Evolutionary conservation across 1,140 invertebrate genomes (phyloP), one percentile per base, ranked within the genome.

Genomic region (Meloidogyne hapla): DNA sequence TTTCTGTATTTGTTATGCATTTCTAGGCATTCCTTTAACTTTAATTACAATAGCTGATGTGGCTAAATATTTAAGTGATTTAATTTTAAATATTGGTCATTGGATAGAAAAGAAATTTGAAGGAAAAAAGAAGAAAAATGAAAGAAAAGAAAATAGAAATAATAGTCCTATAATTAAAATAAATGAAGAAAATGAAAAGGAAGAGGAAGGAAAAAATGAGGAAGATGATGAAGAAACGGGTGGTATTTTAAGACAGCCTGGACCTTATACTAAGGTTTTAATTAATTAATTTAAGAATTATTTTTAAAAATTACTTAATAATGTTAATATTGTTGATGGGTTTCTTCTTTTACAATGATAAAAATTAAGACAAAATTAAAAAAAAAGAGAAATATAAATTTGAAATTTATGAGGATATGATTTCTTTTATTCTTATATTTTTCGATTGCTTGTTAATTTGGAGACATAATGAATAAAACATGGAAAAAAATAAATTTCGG

Each of bases 31-130:
- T 63, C 83, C 83, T 1, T 56, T 84, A n/a, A 82, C 81, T 25
- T 65, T 82, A 15, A 84, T 82, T 2, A 83, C 81, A 71, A 82
- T 82, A n/a, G 81, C 81, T 0, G 81, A 82, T 42, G 72, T 82
- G 6, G 81, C 81, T 9, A 82, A 82, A 69, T 82, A 84, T 62
- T 84, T 82, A n/a, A 23, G 62, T 64, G 73, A 74, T 69, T 42
- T 74, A 21, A 67, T 67, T 74, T 40, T 74, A 26, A 56, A 42
- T 45, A 45, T 45, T 25, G 73, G 42, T 18, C 23, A 73, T 63
- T 73, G 70, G 70, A n/a, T 73, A 28, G 56, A 56, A 45, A 64
- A 73, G 15, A 42, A 65, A 42, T 28, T 56, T 33, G 33, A 33
- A 33, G 33, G 33, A 33, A 33, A 33, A 18, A 65, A 67, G 15